A percentile compares a stretch with the other conserved stretches of the same genome.
Conservation (phyloP, 2,113 vertebrate species). For the Plectropomus leopardus region DNA sequence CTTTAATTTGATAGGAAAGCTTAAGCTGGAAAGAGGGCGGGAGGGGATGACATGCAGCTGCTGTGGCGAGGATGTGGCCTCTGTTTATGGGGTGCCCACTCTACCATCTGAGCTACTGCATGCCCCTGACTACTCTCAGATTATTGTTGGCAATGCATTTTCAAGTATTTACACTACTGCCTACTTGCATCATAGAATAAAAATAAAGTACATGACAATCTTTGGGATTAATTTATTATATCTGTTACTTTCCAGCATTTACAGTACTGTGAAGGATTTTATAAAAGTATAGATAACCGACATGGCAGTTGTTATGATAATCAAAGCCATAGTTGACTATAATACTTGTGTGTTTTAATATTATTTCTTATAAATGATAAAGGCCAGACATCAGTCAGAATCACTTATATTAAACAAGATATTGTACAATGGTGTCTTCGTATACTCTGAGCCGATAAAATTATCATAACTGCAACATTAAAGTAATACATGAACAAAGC, state of each 20-base stretch:
- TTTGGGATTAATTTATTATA: slow-evolving; percentile 65
- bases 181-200: background rate
- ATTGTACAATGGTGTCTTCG: slow-evolving; percentile 6
- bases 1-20: too few relatives aligned
- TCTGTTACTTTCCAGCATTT: slow-evolving; percentile 39
- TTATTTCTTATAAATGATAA: slow-evolving; percentile 29
- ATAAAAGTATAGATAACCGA: slow-evolving; percentile 43
- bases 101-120: too few relatives aligned
- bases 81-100: too few relatives aligned
- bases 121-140: too few relatives aligned
- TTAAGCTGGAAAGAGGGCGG: too few relatives aligned
- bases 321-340: slow-evolving; percentile 12
- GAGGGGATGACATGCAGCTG: too few relatives aligned
- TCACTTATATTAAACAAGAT: background rate
- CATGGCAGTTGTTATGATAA: slow-evolving; percentile 30
- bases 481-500: slow-evolving; percentile 21
- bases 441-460: slow-evolving; percentile 22
- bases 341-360: slow-evolving; percentile 8
- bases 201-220: slow-evolving; percentile 22
- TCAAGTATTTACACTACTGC: too few relatives aligned
- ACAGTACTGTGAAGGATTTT: slow-evolving; percentile 28
- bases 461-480: slow-evolving; percentile 19
- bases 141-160: too few relatives aligned
- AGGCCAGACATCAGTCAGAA: slow-evolving; percentile 25
- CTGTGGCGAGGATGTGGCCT: too few relatives aligned